A percentile compares a stretch with the other conserved stretches of the same genome.
phyloP scores from a whole-genome alignment of 1,140 invertebrate species.

The Caligus rogercresseyi region DNA sequence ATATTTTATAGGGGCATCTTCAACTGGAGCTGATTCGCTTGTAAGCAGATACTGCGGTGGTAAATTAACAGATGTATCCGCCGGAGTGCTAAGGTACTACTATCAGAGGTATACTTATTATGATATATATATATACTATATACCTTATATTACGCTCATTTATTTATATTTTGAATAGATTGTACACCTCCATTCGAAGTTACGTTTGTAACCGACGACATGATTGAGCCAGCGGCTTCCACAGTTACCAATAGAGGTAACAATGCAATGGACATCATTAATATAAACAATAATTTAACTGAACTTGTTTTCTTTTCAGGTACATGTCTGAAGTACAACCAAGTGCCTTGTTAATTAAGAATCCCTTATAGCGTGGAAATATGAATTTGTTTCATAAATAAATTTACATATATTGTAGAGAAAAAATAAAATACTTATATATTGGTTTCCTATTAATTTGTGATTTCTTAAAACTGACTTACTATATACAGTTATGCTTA shows the following conservation, averaged over 20 bases:
- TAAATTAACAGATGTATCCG: background rate
- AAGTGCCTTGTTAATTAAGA: background rate
- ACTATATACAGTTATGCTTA: no score
- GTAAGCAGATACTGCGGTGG: background rate
- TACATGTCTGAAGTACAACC: background rate
- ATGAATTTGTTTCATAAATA: no score
- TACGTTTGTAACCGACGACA: background rate
- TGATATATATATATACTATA: background rate
- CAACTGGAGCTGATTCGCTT: background rate
- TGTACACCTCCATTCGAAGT: background rate
- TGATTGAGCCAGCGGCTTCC: background rate
- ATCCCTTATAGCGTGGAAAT: no score
- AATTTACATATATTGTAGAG: no score
- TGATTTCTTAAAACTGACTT: no score
- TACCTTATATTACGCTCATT: background rate
- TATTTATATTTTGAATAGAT: background rate
- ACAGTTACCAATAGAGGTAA: background rate
- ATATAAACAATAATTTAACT: conserved; percentile 1
- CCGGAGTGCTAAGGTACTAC: background rate
- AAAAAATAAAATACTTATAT: no score
- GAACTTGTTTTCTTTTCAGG: background rate
- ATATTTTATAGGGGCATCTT: background rate
- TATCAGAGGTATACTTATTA: background rate
- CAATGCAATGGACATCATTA: background rate
- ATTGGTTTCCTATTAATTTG: no score